Base-by-base conservation (phyloP, 2,888 invertebrate species). In the Phasia obesa region DNA sequence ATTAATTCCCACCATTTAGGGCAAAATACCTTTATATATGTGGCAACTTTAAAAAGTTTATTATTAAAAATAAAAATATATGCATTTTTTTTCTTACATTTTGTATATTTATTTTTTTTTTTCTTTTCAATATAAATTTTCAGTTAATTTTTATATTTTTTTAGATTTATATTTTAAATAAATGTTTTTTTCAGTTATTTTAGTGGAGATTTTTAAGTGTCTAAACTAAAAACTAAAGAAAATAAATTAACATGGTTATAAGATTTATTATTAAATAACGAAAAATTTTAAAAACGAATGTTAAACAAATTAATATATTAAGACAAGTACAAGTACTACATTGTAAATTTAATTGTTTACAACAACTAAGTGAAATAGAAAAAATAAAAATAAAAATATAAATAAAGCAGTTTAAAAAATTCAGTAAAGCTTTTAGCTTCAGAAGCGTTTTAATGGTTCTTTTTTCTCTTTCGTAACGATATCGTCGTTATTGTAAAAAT, bases 211-310 rank as follows among this genome's bases (percentile, higher is more conserved):
- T 80, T 76, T 70, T 70, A 64, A 70, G 53, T 64, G 47, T 71
- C 70, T 76, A 81, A 79, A 62, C 67, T 83, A 79, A 75, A 75
- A 83, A 79, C 51, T 67, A 74, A 73, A 57, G 55, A 74, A 83
- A 83, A 76, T 76, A 67, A 79, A 62, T 62, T 42, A 27, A 67
- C 35, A 21, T 35, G 35, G 13, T 74, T 62, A 55, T 64, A 17
- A 17, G 2, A 49, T 57, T 49, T 65, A 64, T 17, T 49, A 35
- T 51, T 57, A 59, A 59, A 69, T 44, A 69, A 76, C 17, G 13
- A 60, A 76, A 76, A n/a, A 13, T 19, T 6, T 64, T 53, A 4
- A 27, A 23, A 51, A 49, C 35, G 9, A 71, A 42, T 21, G 17
- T 38, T 15, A 5, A 53, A 49, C 44, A 44, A 55, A 23, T 64